Base-by-base conservation (phyloP, 2,797 vertebrate genomes). In the Pogoniulus pusillus region DNA sequence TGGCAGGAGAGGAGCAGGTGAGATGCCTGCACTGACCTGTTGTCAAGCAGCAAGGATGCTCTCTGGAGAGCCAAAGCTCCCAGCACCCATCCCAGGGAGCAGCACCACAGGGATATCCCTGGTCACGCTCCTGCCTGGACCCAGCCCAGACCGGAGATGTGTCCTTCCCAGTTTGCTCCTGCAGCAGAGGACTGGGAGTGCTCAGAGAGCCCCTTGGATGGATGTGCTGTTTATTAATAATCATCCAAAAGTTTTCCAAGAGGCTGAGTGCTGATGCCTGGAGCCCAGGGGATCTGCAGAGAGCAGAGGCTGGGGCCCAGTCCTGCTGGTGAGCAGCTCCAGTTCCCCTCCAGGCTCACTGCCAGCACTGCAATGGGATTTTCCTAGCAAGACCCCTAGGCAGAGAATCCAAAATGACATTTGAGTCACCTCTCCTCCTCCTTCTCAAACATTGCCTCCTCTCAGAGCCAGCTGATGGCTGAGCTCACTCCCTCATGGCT, bases 201-300 rank as follows among this genome's bases (percentile, higher is more conserved):
- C 5, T 10, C 4, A 2, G 34, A 72, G 45, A 63, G n/a, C 18
- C 59, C 60, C 49, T 65, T 5, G 76, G 43, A 17, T 27, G 47
- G 55, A 60, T 32, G 17, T 1, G 1, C 35, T 72, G 35, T 37
- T 85, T 62, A 17, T 24, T 69, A 45, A 32, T 32, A 43, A 75
- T 8, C 12, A 37, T 11, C 37, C 16, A 32, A 94, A 94, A 94
- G 87, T 96, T 96, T 94, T 87, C 63, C 41, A 39, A 2, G 32
- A 69, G 54, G 35, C 73, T 75, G 54, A 78, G 76, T 77, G 73
- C 30, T 71, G 9, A 43, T 27, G 27, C 20, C 29, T 26, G 0
- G 1, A 83, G 63, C 54, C 60, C 82, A 9, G 0, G 0, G 62
- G 64, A 22, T 58, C 58, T 86, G 63, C 62, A 62, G 62, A 32